phyloP scores from a whole-genome alignment of 2,888 invertebrate genomes.

The Noctua janthe region DNA sequence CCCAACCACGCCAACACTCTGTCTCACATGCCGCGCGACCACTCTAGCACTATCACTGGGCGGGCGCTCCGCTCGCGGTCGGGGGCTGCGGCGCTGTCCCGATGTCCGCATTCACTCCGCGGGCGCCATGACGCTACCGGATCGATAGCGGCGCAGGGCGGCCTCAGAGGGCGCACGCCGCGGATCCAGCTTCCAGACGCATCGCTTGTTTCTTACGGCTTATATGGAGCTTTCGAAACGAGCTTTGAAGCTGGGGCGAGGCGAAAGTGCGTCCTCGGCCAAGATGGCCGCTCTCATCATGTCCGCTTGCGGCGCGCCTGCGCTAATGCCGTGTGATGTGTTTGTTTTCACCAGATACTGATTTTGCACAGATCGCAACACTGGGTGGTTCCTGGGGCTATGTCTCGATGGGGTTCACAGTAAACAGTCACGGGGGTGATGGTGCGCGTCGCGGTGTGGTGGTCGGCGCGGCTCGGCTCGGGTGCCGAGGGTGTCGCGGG shows the following conservation, averaged over 20 bases:
- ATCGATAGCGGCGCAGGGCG: constrained; percentile 88
- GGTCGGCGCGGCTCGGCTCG: constrained; percentile 69
- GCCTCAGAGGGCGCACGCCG: constrained; percentile 85
- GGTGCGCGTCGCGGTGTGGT: constrained; percentile 73
- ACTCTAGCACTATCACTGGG: constrained; percentile 84
- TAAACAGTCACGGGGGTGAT: constrained; percentile 75
- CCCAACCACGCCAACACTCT: constrained; percentile 80
- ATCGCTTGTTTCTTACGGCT: constrained; percentile 75
- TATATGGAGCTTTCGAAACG: constrained; percentile 78
- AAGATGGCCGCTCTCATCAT: constrained; percentile 90
- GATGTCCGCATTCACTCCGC: constrained; percentile 89
- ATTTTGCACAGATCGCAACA: constrained; percentile 71
- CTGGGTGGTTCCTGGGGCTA: constrained; percentile 66
- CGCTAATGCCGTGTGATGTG: constrained; percentile 86
- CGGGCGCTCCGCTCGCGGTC: constrained; percentile 80
- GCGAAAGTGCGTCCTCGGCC: constrained; percentile 88
- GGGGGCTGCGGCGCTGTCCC: constrained; percentile 84
- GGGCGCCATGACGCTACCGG: constrained; percentile 87
- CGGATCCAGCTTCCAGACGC: constrained; percentile 81
- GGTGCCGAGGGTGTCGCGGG: constrained; percentile 73
- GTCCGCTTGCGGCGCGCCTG: constrained; percentile 87
- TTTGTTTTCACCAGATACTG: constrained; percentile 86
- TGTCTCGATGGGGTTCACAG: constrained; percentile 68
- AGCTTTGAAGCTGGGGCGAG: constrained; percentile 87
- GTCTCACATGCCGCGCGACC: constrained; percentile 88